A percentile compares a stretch with the other conserved stretches of the same genome.
These are phyloP conservation scores for Oryctes rhinoceros DNA, from an alignment of 1,140 invertebrate genomes.

Conservation along the genomic window DNA sequence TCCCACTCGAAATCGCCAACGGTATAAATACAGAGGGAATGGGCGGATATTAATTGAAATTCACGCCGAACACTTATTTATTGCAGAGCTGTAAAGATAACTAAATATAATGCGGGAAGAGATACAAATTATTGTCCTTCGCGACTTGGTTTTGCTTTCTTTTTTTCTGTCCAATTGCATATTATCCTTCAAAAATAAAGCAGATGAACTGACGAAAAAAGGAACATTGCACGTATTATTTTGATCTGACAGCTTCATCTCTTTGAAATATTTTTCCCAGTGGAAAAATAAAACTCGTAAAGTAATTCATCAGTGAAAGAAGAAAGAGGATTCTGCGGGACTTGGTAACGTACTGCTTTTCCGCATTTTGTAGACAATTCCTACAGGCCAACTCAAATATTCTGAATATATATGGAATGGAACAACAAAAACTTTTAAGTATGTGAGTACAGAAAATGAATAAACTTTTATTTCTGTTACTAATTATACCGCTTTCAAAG, in stretches of 20 bases:
- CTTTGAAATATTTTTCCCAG: constrained; percentile 50
- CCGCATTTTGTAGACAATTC: neutral
- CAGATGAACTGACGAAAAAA: constrained; percentile 14
- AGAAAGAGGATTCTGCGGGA: neutral
- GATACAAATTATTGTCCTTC: neutral
- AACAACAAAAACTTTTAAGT: no score
- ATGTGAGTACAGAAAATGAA: no score
- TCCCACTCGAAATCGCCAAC: neutral
- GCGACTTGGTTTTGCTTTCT: neutral
- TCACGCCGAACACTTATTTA: neutral
- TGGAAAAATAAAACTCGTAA: constrained; percentile 51
- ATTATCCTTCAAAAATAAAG: neutral
- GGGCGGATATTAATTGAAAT: constrained; percentile 3
- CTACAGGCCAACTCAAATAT: neutral
- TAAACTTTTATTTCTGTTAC: no score
- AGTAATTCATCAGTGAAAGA: constrained; percentile 49
- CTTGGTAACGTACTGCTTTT: neutral
- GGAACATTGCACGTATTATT: constrained; percentile 43
- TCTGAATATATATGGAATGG: neutral
- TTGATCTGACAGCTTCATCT: constrained; percentile 51
- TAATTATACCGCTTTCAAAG: no score
- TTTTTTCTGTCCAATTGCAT: neutral
- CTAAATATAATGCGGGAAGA: neutral
- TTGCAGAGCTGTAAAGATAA: neutral
- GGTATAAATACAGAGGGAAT: neutral